A percentile compares a stretch with the other conserved stretches of the same genome.
Evolutionary conservation across 2,797 vertebrate genomes (phyloP).

Genomic region (Sus cebifrons): DNA sequence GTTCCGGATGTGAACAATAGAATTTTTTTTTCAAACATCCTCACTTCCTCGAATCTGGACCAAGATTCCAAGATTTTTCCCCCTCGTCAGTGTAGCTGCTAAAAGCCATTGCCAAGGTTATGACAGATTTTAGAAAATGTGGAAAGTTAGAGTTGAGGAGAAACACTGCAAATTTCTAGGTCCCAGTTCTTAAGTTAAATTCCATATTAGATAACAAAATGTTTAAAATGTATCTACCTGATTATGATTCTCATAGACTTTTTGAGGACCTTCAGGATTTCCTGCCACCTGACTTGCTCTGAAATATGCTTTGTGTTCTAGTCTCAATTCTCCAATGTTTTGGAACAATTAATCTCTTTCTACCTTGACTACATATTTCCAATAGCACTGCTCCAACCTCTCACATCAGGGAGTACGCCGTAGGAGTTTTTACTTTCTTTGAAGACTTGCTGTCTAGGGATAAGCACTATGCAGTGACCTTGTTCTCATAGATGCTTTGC

Average conservation of each 20-base stretch:
- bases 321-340: slow-evolving; percentile 17
- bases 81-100: background rate
- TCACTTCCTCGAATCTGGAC: slow-evolving; percentile 33
- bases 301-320: slow-evolving; percentile 34
- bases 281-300: slow-evolving; percentile 8
- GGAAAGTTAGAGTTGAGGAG: background rate
- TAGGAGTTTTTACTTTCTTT: background rate
- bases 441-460: background rate
- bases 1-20: slow-evolving; percentile 41
- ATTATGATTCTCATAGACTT: slow-evolving; percentile 42
- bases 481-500: background rate
- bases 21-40: slow-evolving; percentile 44
- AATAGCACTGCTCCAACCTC: background rate
- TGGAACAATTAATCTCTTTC: background rate
- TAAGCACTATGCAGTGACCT: background rate
- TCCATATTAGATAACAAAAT: slow-evolving; percentile 16
- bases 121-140: slow-evolving; percentile 28
- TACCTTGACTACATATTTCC: background rate
- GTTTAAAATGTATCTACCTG: background rate
- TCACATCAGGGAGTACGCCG: background rate
- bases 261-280: slow-evolving; percentile 38
- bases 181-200: slow-evolving; percentile 50
- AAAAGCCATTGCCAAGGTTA: slow-evolving; percentile 43
- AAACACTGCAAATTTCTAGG: background rate
- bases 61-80: slow-evolving; percentile 14